Base-by-base conservation (phyloP, 2,888 invertebrate genomes). In the Laspeyria flexula region DNA sequence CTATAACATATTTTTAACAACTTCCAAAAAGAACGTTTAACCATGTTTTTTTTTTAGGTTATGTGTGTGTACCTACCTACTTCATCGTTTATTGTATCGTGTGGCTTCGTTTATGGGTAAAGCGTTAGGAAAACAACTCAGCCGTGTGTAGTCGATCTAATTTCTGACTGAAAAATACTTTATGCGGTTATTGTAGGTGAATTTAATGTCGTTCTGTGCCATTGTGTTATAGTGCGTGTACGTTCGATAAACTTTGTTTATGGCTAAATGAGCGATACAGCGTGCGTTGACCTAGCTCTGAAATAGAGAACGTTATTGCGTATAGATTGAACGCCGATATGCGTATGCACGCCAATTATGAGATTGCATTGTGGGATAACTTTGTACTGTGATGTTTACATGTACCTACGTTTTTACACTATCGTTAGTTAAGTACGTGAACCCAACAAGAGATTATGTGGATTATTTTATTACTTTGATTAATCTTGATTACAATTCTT, bases 231-330 rank as follows among this genome's bases (percentile, higher is more conserved):
- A 71, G 73, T 76, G 75, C 75, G 70, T 63, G 70, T 79, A 74
- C 85, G 88, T 87, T 86, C 89, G 87, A 89, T 90, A 90, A 89
- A 89, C 88, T 86, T 88, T 90, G 89, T 88, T 89, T 89, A 85
- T 85, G 81, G 86, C 85, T 83, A 89, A 89, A 89, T 85, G 88
- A 85, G 86, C 88, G 88, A 86, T 88, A 88, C 79, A 70, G 69
- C 70, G 90, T 81, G 69, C 85, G 73, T 83, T 83, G 86, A 88
- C 85, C 86, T 66, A 73, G 66, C 74, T 73, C 80, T 84, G 77
- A 81, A 83, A 85, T 80, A 81, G 83, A 79, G 77, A 77, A 79
- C 75, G 80, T 27, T 75, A 77, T 71, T 75, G 75, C 73, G 80
- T 77, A 72, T 59, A 81, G 83, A 86, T 84, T 75, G 79, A 51